Percentiles rank a stretch among this genome's conserved stretches.
Conservation (phyloP, 2,888 invertebrate genomes). For the Hypolimnas misippus region DNA sequence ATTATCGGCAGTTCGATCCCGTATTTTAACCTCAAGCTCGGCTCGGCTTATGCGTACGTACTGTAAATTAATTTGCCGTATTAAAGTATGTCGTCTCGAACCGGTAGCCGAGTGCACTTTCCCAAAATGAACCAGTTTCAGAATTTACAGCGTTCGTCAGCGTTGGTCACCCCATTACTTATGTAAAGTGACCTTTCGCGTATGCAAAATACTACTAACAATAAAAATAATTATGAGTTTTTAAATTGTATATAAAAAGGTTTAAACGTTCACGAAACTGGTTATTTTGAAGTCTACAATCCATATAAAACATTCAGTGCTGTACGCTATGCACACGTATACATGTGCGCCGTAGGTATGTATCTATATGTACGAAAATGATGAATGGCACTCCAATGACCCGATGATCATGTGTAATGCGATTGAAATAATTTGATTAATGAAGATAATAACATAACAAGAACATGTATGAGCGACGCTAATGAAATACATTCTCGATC, state of each 20-base stretch:
- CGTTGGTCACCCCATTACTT: neutral
- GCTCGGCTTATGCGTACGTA: neutral
- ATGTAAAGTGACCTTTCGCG: neutral
- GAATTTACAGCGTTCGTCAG: constrained; percentile 18
- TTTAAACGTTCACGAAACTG: constrained; percentile 16
- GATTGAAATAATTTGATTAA: constrained; percentile 29
- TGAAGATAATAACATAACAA: constrained; percentile 31
- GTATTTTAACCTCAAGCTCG: neutral
- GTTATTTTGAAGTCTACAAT: constrained; percentile 7
- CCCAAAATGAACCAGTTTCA: constrained; percentile 39
- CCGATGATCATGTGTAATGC: constrained; percentile 10
- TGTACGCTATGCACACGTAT: neutral
- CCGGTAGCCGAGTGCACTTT: constrained; percentile 33
- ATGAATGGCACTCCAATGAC: constrained; percentile 10
- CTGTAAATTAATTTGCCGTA: constrained; percentile 6
- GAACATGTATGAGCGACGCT: constrained; percentile 46
- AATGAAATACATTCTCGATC: constrained; percentile 63
- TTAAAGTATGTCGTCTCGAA: constrained; percentile 25
- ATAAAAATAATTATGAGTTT: neutral
- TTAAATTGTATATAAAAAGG: neutral
- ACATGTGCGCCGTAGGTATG: constrained; percentile 27
- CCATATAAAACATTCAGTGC: constrained; percentile 3
- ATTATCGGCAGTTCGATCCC: neutral
- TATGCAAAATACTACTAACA: neutral
- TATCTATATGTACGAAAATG: constrained; percentile 13